Percentiles rank a stretch among this genome's conserved stretches.
Conservation (phyloP, 2,888 invertebrate species). For the Idaea dimidiata region DNA sequence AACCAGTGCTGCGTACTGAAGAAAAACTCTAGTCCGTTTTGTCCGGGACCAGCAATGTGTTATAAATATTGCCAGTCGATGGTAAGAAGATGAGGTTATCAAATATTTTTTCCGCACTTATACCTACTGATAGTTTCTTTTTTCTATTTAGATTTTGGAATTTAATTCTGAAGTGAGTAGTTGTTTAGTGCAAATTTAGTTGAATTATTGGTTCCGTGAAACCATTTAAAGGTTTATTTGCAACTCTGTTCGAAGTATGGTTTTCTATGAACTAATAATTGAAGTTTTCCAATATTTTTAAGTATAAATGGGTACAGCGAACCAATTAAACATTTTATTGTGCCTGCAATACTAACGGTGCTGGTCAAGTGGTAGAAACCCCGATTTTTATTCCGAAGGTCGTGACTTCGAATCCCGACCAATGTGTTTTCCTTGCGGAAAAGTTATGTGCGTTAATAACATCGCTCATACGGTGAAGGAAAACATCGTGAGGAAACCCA, state of each 20-base stretch:
- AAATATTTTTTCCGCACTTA: conserved; percentile 65
- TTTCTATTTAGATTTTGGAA: conserved; percentile 74
- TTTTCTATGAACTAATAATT: no score
- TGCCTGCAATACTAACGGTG: no score
- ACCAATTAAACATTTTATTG: no score
- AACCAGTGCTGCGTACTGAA: conserved; percentile 31
- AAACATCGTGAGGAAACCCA: no score
- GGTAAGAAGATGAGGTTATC: conserved; percentile 47
- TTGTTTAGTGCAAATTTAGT: conserved; percentile 47
- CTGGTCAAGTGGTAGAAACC: no score
- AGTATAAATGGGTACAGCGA: no score
- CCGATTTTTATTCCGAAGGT: no score
- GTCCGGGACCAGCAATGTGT: conserved; percentile 33
- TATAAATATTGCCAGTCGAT: neutral
- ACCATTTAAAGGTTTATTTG: conserved; percentile 7
- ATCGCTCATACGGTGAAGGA: no score
- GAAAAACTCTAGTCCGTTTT: neutral
- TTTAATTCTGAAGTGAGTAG: conserved; percentile 37
- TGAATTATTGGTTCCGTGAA: conserved; percentile 30
- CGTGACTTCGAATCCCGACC: no score
- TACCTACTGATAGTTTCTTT: conserved; percentile 62
- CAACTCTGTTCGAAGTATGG: neutral
- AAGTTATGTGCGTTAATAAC: no score
- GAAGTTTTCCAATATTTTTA: no score
- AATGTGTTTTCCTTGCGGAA: no score